Conservation (phyloP, 2,888 invertebrate species). For the Notodonta ziczac region DNA sequence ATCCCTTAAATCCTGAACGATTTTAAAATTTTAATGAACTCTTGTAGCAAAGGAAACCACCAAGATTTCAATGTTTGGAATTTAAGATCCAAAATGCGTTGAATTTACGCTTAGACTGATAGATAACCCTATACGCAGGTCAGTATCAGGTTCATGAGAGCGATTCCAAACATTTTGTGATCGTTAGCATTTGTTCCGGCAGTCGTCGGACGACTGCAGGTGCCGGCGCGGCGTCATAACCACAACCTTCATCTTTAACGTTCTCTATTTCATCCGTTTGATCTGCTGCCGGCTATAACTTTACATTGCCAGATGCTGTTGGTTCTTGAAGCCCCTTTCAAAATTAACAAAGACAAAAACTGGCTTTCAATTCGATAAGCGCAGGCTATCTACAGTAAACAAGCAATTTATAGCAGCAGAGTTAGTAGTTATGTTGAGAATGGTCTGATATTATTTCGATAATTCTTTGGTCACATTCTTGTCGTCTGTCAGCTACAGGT, state of each 20-base stretch:
- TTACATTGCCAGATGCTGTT: not conserved
- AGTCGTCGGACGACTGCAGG: slow-evolving; percentile 21
- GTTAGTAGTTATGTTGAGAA: not conserved
- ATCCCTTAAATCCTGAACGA: no score
- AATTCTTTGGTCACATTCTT: not conserved
- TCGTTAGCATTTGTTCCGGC: slow-evolving; percentile 46
- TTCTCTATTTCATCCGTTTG: not conserved
- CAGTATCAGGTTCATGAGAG: slow-evolving; percentile 5
- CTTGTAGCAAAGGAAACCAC: no score
- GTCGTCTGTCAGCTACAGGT: not conserved
- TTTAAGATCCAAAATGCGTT: no score
- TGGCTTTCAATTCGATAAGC: not conserved
- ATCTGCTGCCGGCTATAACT: slow-evolving; percentile 5
- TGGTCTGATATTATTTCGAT: not conserved
- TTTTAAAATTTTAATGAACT: no score
- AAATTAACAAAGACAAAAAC: not conserved
- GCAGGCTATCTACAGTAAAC: not conserved
- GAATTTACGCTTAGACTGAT: not conserved
- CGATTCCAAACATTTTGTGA: slow-evolving; percentile 30
- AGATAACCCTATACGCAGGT: slow-evolving; percentile 1
- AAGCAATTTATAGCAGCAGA: not conserved
- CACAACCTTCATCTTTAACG: not conserved
- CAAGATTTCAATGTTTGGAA: no score
- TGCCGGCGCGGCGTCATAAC: slow-evolving; percentile 2
- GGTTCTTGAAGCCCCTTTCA: not conserved